Evolutionary conservation across 2,888 invertebrate species (phyloP).

Genomic region (Atrina japonica): DNA sequence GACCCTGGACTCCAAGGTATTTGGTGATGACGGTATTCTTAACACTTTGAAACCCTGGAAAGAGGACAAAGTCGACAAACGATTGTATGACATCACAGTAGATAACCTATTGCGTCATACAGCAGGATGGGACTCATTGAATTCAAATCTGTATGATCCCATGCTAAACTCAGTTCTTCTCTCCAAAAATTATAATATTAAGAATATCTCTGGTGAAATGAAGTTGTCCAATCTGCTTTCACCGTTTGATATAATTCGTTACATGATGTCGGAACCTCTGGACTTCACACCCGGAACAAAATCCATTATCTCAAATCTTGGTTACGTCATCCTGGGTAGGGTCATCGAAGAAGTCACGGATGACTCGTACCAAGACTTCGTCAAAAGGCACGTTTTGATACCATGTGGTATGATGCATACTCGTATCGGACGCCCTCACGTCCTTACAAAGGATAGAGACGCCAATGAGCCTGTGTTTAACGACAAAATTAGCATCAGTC

Average conservation of each 20-base stretch:
- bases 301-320: slow-evolving; percentile 72
- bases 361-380: slow-evolving; percentile 62
- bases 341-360: slow-evolving; percentile 70
- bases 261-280: slow-evolving; percentile 68
- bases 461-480: slow-evolving; percentile 52
- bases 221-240: slow-evolving; percentile 47
- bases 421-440: slow-evolving; percentile 55
- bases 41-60: slow-evolving; percentile 53
- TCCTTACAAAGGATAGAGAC: slow-evolving; percentile 43
- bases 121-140: slow-evolving; percentile 73
- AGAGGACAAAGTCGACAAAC: slow-evolving; percentile 52
- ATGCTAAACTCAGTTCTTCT: slow-evolving; percentile 71
- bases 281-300: slow-evolving; percentile 71
- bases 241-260: slow-evolving; percentile 65
- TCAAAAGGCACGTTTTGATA: slow-evolving; percentile 59
- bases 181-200: slow-evolving; percentile 60
- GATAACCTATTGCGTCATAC: slow-evolving; percentile 73
- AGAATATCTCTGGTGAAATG: slow-evolving; percentile 68
- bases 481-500: slow-evolving; percentile 48
- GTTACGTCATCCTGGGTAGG: slow-evolving; percentile 72
- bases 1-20: slow-evolving; percentile 62
- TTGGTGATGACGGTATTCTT: slow-evolving; percentile 66
- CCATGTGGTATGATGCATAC: slow-evolving; percentile 78
- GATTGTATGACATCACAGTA: slow-evolving; percentile 72
- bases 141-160: slow-evolving; percentile 67